Percentiles rank a stretch among this genome's conserved stretches.
These are phyloP conservation scores for Stichopus horrens DNA, from an alignment of 53 echinoderm and acorn worm species.

Conservation along the genomic window DNA sequence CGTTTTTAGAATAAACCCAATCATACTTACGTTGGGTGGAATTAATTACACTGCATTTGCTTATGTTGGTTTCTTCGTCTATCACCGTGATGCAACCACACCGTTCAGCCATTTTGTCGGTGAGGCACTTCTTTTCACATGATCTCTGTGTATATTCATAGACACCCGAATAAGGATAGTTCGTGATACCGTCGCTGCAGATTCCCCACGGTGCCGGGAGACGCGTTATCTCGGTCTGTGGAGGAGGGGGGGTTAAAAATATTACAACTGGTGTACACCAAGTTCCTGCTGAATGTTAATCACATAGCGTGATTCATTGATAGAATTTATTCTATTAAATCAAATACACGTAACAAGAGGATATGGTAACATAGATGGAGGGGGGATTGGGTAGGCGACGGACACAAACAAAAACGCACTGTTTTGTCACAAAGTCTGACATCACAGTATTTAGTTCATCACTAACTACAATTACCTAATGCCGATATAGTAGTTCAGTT, in stretches of 20 bases:
- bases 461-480: too few species aligned
- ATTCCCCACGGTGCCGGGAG: slow-evolving; percentile 51
- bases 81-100: slow-evolving; percentile 82
- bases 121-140: slow-evolving; percentile 65
- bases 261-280: not conserved
- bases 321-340: too few species aligned
- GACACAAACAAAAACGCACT: too few species aligned
- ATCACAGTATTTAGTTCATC: too few species aligned
- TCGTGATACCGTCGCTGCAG: slow-evolving; percentile 57
- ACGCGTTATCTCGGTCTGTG: slow-evolving; percentile 49
- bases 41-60: slow-evolving; percentile 77
- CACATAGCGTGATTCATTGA: too few species aligned
- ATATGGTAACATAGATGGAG: too few species aligned
- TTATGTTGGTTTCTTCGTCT: slow-evolving; percentile 16
- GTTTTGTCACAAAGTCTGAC: too few species aligned
- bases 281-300: too few species aligned
- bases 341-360: too few species aligned
- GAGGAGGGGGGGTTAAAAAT: not conserved
- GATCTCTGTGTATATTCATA: slow-evolving; percentile 58
- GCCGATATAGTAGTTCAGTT: too few species aligned
- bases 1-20: too few species aligned
- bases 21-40: slow-evolving; percentile 79
- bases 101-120: slow-evolving; percentile 50
- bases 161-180: slow-evolving; percentile 8
- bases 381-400: too few species aligned